Percentiles rank a stretch among this genome's conserved stretches.
phyloP scores from a whole-genome alignment of 2,113 vertebrate genomes.

The Ophthalmolycus amberensis region DNA sequence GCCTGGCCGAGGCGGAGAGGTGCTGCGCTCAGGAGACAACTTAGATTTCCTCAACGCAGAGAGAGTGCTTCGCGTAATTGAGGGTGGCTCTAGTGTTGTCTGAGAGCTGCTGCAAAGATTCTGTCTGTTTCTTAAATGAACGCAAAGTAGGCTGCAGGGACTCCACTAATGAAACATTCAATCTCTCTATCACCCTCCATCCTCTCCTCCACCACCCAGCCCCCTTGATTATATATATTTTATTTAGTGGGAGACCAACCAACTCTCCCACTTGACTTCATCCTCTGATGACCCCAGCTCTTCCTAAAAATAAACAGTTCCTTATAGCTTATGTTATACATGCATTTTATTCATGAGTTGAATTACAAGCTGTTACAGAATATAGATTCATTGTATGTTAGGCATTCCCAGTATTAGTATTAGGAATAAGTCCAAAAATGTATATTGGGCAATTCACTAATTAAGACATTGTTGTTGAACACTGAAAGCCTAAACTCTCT shows the following conservation, averaged over 20 bases:
- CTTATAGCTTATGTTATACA: neutral
- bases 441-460: slow-evolving; percentile 16
- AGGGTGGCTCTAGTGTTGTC: slow-evolving; percentile 1
- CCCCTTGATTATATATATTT: slow-evolving; percentile 71
- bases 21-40: slow-evolving; percentile 29
- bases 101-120: slow-evolving; percentile 35
- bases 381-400: neutral
- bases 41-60: slow-evolving; percentile 16
- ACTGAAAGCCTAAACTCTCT: neutral
- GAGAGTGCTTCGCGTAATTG: slow-evolving; percentile 19
- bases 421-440: slow-evolving; percentile 10
- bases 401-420: neutral
- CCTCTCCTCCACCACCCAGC: slow-evolving; percentile 29
- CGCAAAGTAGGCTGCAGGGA: slow-evolving; percentile 68
- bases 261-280: slow-evolving; percentile 58
- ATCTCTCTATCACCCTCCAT: slow-evolving; percentile 47
- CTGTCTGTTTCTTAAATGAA: slow-evolving; percentile 69
- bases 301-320: slow-evolving; percentile 54
- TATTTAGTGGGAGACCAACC: slow-evolving; percentile 53
- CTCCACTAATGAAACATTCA: slow-evolving; percentile 79
- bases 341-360: slow-evolving; percentile 2
- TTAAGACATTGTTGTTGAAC: slow-evolving; percentile 14
- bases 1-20: neutral
- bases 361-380: slow-evolving; percentile 1
- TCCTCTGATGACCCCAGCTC: slow-evolving; percentile 49